These are phyloP conservation scores for Drosophila leonis DNA, from an alignment of 2,888 invertebrate genomes.

Conservation along the genomic window DNA sequence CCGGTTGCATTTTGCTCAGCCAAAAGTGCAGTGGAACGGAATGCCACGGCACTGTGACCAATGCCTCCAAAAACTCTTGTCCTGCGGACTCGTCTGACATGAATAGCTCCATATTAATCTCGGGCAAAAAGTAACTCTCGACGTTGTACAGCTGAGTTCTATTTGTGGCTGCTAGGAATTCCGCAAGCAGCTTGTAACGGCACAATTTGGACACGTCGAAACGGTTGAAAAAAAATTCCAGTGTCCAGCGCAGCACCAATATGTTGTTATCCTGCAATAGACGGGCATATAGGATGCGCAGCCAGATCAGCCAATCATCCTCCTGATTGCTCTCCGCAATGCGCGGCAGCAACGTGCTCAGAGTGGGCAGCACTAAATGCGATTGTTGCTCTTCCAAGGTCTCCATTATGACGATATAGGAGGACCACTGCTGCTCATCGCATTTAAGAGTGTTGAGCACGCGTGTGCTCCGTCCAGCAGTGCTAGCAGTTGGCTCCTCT, in stretches of 20 bases:
- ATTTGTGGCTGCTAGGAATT: slow-evolving; percentile 79
- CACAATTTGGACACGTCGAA: slow-evolving; percentile 53
- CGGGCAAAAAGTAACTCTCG: slow-evolving; percentile 53
- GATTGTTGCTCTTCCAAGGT: slow-evolving; percentile 84
- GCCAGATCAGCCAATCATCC: slow-evolving; percentile 48
- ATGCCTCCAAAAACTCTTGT: slow-evolving; percentile 30
- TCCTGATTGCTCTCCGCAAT: slow-evolving; percentile 15
- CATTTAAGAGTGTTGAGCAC: slow-evolving; percentile 38
- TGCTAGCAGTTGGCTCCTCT: slow-evolving; percentile 1
- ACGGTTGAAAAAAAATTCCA: slow-evolving; percentile 66
- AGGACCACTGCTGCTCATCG: slow-evolving; percentile 57
- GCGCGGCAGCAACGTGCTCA: slow-evolving; percentile 59
- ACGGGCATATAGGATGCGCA: slow-evolving; percentile 69
- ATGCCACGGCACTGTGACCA: slow-evolving; percentile 77
- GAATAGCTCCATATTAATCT: slow-evolving; percentile 41
- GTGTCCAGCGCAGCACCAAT: slow-evolving; percentile 81
- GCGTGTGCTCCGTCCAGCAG: not conserved
- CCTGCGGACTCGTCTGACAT: slow-evolving; percentile 25
- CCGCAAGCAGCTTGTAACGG: slow-evolving; percentile 46
- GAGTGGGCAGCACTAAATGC: slow-evolving; percentile 82
- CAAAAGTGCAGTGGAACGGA: slow-evolving; percentile 79
- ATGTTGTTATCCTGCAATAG: slow-evolving; percentile 79
- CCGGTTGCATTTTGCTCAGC: slow-evolving; percentile 50
- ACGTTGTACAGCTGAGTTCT: slow-evolving; percentile 78
- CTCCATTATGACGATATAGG: slow-evolving; percentile 79